phyloP scores from a whole-genome alignment of 1,140 invertebrate genomes.

The Leptonema lineaticorne region DNA sequence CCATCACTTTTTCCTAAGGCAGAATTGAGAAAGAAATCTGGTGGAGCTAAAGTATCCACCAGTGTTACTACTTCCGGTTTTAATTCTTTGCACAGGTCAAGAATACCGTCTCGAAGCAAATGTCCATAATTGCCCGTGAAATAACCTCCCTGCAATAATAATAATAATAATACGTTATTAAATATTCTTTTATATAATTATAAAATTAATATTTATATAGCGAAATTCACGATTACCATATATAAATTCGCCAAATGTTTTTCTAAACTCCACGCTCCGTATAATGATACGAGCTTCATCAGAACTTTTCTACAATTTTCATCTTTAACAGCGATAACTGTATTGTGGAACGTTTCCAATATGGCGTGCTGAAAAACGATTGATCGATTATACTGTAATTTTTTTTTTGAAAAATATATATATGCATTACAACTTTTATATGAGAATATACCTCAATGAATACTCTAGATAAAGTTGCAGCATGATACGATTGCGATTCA shows the following conservation, averaged over 20 bases:
- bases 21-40: slow-evolving; percentile 84
- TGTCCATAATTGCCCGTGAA: slow-evolving; percentile 50
- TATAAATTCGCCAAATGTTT: slow-evolving; percentile 71
- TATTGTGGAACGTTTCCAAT: slow-evolving; percentile 60
- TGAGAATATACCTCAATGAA: slow-evolving; percentile 59
- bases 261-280: slow-evolving; percentile 68
- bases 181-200: no score
- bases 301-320: slow-evolving; percentile 57
- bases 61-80: slow-evolving; percentile 71
- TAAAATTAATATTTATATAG: no score
- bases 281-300: slow-evolving; percentile 64
- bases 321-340: slow-evolving; percentile 53
- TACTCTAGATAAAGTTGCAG: slow-evolving; percentile 65
- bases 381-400: neutral
- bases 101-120: slow-evolving; percentile 58
- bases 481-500: slow-evolving; percentile 55
- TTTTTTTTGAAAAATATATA: no score
- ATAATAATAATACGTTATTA: no score
- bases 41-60: slow-evolving; percentile 84
- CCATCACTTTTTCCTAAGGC: slow-evolving; percentile 78
- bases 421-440: neutral
- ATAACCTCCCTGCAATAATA: slow-evolving; percentile 57
- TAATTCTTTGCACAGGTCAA: slow-evolving; percentile 62
- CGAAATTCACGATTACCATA: no score
- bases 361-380: slow-evolving; percentile 58